A percentile compares a stretch with the other conserved stretches of the same genome.
Conservation (phyloP, 1,140 invertebrate genomes). For the Chymomyza costata region DNA sequence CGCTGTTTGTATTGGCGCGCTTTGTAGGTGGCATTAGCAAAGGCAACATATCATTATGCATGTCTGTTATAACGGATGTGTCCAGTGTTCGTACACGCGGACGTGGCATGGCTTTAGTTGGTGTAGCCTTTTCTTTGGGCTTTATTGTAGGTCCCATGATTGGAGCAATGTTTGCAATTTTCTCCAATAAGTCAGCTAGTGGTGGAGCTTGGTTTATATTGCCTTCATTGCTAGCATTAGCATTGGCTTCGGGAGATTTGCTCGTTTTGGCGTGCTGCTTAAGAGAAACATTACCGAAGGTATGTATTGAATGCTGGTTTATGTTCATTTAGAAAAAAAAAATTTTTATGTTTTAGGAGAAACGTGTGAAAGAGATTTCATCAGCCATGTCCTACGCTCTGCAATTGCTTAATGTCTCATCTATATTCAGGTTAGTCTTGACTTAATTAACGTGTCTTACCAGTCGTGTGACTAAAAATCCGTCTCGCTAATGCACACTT, state of each 20-base stretch:
- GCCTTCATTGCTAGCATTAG: conserved; percentile 91
- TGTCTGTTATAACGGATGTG: conserved; percentile 96
- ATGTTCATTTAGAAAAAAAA: neutral
- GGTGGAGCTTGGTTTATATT: conserved; percentile 85
- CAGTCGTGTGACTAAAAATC: too few species aligned
- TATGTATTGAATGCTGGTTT: conserved; percentile 11
- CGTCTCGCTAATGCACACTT: too few species aligned
- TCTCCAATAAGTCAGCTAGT: conserved; percentile 78
- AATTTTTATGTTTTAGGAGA: conserved; percentile 76
- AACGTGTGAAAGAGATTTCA: conserved; percentile 64
- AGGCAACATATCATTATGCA: conserved; percentile 96
- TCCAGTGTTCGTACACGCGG: conserved; percentile 87
- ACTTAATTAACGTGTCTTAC: conserved; percentile 48
- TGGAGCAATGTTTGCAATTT: conserved; percentile 91
- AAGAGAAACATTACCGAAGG: conserved; percentile 89
- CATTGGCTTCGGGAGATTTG: conserved; percentile 86
- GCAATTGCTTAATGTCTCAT: conserved; percentile 78
- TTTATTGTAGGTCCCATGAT: conserved; percentile 97
- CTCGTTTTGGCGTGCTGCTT: conserved; percentile 85
- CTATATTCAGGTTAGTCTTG: conserved; percentile 68
- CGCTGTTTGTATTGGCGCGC: conserved; percentile 93
- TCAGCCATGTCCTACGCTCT: conserved; percentile 82
- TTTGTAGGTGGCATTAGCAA: conserved; percentile 96
- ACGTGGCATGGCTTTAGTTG: conserved; percentile 97
- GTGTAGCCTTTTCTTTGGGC: conserved; percentile 97